phyloP scores from a whole-genome alignment of 2,888 invertebrate species.

The Eucriotettix oculatus region DNA sequence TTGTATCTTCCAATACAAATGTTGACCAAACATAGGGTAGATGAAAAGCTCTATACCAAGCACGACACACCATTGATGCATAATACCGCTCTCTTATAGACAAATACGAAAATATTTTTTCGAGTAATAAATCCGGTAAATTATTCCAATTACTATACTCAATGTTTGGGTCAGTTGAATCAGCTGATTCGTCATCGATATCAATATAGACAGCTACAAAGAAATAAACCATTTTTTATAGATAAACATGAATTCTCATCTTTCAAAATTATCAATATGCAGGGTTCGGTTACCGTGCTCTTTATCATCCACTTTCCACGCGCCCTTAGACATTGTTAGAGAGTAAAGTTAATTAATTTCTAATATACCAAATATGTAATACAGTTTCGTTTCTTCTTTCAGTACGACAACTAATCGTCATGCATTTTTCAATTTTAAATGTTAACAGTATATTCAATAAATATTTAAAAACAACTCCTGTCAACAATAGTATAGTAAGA shows the following conservation, averaged over 20 bases:
- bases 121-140: slow-evolving; percentile 54
- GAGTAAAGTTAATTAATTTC: too few relatives aligned
- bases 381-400: too few relatives aligned
- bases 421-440: too few relatives aligned
- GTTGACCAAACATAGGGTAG: slow-evolving; percentile 58
- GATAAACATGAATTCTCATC: not conserved
- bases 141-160: slow-evolving; percentile 44
- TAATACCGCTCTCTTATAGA: slow-evolving; percentile 51
- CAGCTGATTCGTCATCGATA: slow-evolving; percentile 24
- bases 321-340: slow-evolving; percentile 19
- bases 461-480: too few relatives aligned
- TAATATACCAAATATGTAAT: too few relatives aligned
- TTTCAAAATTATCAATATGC: slow-evolving; percentile 6
- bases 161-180: slow-evolving; percentile 22
- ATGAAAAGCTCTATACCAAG: slow-evolving; percentile 54
- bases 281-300: slow-evolving; percentile 19
- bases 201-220: slow-evolving; percentile 33
- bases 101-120: slow-evolving; percentile 49
- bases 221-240: not conserved
- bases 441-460: too few relatives aligned
- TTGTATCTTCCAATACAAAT: slow-evolving; percentile 52
- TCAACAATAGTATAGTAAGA: too few relatives aligned
- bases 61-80: slow-evolving; percentile 48
- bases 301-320: slow-evolving; percentile 25
- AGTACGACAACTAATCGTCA: too few relatives aligned